A percentile compares a stretch with the other conserved stretches of the same genome.
These are phyloP conservation scores for Hapalemur alaotrensis DNA, from an alignment of 2,797 vertebrate species.

Conservation along the genomic window DNA sequence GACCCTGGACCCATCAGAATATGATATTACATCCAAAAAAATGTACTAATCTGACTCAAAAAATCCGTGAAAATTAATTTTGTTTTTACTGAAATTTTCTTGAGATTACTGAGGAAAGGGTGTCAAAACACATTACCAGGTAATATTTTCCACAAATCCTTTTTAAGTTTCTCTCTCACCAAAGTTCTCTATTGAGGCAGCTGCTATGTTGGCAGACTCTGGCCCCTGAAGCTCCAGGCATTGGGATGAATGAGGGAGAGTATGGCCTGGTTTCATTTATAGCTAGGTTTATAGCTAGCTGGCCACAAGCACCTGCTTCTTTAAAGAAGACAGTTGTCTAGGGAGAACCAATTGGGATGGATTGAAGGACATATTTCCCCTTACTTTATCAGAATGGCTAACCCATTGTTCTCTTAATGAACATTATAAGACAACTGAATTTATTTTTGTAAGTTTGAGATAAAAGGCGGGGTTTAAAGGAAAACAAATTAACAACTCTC, in stretches of 20 bases:
- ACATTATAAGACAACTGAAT: background rate
- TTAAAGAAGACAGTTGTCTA: background rate
- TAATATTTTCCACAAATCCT: constrained; percentile 18
- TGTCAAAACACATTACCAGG: constrained; percentile 31
- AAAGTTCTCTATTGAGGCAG: constrained; percentile 3
- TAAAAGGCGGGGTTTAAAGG: background rate
- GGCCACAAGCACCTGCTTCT: too few relatives aligned
- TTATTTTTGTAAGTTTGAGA: constrained; percentile 43
- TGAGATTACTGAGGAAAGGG: background rate
- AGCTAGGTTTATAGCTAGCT: too few relatives aligned
- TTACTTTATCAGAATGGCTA: constrained; percentile 6
- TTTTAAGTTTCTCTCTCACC: constrained; percentile 20
- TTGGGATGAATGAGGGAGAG: background rate
- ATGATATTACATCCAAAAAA: background rate
- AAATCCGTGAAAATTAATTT: background rate
- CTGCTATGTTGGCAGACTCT: background rate
- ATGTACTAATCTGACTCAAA: background rate
- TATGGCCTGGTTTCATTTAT: background rate
- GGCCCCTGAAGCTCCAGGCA: background rate
- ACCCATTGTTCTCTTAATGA: background rate
- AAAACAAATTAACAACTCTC: constrained; percentile 24
- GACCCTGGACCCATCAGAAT: background rate
- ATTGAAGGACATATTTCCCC: background rate
- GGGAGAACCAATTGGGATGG: background rate
- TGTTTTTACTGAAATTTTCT: constrained; percentile 30